A percentile compares a stretch with the other conserved stretches of the same genome.
These are phyloP conservation scores for Xestia xanthographa DNA, from an alignment of 2,888 invertebrate species.

Conservation along the genomic window DNA sequence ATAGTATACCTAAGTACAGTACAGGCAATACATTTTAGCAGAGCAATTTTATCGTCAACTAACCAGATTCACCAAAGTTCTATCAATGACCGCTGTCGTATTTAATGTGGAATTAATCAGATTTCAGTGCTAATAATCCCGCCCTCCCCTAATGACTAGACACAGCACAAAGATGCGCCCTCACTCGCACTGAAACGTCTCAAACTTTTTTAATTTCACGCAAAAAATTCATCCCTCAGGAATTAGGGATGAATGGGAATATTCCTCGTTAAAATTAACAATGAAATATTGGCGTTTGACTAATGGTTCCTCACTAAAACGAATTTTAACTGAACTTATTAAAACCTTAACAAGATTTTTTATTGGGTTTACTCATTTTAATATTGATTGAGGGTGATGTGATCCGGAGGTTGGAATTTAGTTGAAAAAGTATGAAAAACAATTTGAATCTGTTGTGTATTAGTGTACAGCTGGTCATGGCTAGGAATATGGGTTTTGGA, in stretches of 20 bases:
- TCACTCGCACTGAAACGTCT: conserved; percentile 57
- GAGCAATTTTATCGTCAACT: background rate
- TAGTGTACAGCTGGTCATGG: background rate
- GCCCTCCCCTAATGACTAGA: conserved; percentile 61
- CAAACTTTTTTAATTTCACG: conserved; percentile 88
- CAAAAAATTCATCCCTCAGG: conserved; percentile 75
- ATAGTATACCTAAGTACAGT: background rate
- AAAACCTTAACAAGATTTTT: conserved; percentile 50
- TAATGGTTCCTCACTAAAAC: conserved; percentile 73
- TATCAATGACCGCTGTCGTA: background rate
- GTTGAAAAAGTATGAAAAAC: background rate
- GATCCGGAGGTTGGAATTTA: background rate
- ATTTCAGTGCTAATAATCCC: conserved; percentile 5
- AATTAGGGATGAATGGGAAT: conserved; percentile 65
- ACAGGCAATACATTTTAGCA: background rate
- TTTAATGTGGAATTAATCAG: background rate
- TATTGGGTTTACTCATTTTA: conserved; percentile 46
- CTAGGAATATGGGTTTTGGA: background rate
- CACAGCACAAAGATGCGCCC: conserved; percentile 69
- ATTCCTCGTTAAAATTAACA: conserved; percentile 81
- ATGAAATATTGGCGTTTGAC: conserved; percentile 82
- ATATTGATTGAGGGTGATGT: conserved; percentile 38
- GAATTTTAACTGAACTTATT: conserved; percentile 62
- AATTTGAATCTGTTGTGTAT: background rate
- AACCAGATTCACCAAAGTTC: background rate